Percentiles rank a stretch among this genome's conserved stretches.
phyloP scores from a whole-genome alignment of 2,797 vertebrate species.

The Sebastes steindachneri region DNA sequence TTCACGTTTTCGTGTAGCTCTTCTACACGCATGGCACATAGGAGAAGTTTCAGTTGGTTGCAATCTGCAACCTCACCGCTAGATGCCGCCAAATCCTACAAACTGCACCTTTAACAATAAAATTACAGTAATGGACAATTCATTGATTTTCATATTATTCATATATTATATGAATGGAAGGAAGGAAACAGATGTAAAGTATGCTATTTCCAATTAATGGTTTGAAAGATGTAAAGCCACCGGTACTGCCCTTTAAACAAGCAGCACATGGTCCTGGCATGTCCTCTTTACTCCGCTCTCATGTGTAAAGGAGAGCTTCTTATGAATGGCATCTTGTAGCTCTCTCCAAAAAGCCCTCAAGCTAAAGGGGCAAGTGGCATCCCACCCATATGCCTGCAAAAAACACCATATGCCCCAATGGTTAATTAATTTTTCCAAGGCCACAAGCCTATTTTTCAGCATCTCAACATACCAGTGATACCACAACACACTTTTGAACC shows the following conservation, averaged over 20 bases:
- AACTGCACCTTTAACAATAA: background rate
- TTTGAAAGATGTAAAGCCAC: background rate
- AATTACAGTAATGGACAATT: background rate
- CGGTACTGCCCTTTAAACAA: background rate
- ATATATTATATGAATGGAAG: background rate
- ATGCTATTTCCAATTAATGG: background rate
- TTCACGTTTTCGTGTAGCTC: too few relatives aligned
- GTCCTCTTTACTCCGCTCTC: conserved; percentile 29
- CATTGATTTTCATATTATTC: background rate
- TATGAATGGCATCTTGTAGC: conserved; percentile 71
- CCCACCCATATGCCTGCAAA: conserved; percentile 79
- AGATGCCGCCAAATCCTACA: too few relatives aligned
- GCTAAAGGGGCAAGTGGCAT: conserved; percentile 69
- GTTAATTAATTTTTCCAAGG: conserved; percentile 77
- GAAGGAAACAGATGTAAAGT: background rate
- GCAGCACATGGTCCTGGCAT: conserved; percentile 12
- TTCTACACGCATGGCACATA: too few relatives aligned
- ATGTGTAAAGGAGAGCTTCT: conserved; percentile 39
- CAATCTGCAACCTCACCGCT: too few relatives aligned
- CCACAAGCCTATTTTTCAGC: conserved; percentile 48
- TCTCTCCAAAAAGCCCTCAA: conserved; percentile 65
- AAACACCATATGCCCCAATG: conserved; percentile 80
- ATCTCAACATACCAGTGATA: conserved; percentile 36
- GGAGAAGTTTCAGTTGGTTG: too few relatives aligned
- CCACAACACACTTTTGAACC: conserved; percentile 28